These are phyloP conservation scores for Poicephalus gulielmi DNA, from an alignment of 2,113 vertebrate species.

Conservation along the genomic window DNA sequence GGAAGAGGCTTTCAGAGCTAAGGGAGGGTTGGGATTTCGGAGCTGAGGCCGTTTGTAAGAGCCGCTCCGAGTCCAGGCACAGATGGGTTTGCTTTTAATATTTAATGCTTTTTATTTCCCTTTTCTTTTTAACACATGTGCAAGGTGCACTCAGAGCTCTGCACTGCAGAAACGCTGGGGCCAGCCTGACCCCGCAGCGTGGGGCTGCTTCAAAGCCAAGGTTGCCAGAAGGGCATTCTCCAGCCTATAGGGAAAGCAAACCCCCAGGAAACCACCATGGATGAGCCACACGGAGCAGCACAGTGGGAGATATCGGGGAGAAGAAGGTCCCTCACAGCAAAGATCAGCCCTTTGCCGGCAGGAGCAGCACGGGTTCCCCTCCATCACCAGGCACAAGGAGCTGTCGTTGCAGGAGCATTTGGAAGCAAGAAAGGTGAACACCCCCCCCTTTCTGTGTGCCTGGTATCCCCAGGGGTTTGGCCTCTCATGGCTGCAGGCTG, in stretches of 20 bases:
- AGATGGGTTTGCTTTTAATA: background rate
- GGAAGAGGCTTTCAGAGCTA: background rate
- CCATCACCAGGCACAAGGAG: background rate
- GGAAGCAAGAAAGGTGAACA: background rate
- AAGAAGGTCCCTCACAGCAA: background rate
- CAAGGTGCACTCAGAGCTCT: background rate
- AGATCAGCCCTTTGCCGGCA: background rate
- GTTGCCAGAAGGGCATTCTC: constrained; percentile 13
- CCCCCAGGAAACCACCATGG: background rate
- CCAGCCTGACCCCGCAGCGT: background rate
- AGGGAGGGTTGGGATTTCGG: background rate
- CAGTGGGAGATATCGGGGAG: background rate
- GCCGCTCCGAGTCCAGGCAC: background rate
- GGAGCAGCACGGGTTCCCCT: background rate
- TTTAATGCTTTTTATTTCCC: background rate
- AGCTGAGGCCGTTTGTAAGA: background rate
- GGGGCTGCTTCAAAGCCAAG: constrained; percentile 17
- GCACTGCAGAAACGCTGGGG: background rate
- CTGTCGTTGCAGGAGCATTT: background rate
- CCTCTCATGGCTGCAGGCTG: background rate
- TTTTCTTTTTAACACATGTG: background rate
- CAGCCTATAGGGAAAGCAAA: background rate
- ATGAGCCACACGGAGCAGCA: background rate
- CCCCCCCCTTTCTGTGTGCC: background rate
- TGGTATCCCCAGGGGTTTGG: background rate